Evolutionary conservation across 1,140 invertebrate genomes (phyloP).

Genomic region (Drosophila bipectinata): DNA sequence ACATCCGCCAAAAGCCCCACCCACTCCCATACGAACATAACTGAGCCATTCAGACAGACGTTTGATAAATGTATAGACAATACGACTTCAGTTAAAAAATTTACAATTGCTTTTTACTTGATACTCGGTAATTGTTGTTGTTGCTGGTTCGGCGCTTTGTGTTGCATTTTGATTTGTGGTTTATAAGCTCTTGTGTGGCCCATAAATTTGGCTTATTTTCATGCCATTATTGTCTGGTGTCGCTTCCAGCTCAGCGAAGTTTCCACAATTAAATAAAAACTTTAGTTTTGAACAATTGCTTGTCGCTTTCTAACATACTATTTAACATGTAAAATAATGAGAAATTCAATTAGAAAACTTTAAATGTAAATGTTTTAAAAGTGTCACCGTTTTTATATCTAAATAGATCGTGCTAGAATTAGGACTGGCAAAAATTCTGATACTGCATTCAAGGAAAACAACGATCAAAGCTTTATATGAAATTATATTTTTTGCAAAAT

Average conservation of each 20-base stretch:
- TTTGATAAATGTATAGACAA: conserved; percentile 76
- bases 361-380: no score
- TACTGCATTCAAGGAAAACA: no score
- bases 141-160: conserved; percentile 58
- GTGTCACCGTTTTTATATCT: no score
- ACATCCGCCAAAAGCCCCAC: conserved; percentile 67
- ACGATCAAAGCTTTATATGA: no score
- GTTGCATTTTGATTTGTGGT: conserved; percentile 79
- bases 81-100: conserved; percentile 80
- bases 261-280: conserved; percentile 45
- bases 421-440: no score
- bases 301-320: neutral
- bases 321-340: no score
- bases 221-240: conserved; percentile 25
- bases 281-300: conserved; percentile 17
- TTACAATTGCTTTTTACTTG: conserved; percentile 79
- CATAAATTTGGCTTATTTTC: conserved; percentile 77
- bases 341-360: no score
- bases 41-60: conserved; percentile 42
- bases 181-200: conserved; percentile 71
- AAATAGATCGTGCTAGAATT: no score
- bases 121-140: conserved; percentile 63
- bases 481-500: no score
- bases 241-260: conserved; percentile 4
- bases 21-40: conserved; percentile 12